Percentiles rank a stretch among this genome's conserved stretches.
These are phyloP conservation scores for Hyperoplus lanceolatus DNA, from an alignment of 2,797 vertebrate genomes.

Conservation along the genomic window DNA sequence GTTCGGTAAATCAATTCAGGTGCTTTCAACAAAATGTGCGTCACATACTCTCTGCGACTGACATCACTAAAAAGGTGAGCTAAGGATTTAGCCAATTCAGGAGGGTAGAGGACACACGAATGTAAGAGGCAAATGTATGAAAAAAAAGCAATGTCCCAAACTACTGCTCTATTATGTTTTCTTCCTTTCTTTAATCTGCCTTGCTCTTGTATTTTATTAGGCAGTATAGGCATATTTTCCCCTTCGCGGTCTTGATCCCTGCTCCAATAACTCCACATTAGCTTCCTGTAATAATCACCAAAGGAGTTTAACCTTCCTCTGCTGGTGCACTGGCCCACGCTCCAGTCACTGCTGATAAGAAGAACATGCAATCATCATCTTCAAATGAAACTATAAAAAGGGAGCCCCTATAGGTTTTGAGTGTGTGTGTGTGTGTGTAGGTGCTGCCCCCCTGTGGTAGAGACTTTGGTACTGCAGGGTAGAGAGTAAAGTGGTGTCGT, in stretches of 20 bases:
- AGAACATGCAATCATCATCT: conserved; percentile 46
- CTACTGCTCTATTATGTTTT: conserved; percentile 10
- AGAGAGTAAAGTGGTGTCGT: conserved; percentile 12
- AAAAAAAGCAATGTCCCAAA: conserved; percentile 4
- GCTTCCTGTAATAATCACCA: conserved; percentile 48
- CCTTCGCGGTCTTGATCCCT: conserved; percentile 46
- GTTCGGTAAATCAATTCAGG: no score
- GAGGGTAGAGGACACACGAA: conserved; percentile 15
- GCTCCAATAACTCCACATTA: conserved; percentile 39
- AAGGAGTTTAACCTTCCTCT: conserved; percentile 54
- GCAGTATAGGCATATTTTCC: conserved; percentile 5
- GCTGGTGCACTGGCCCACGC: conserved; percentile 41
- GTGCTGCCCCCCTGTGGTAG: conserved; percentile 73
- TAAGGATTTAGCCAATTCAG: not conserved
- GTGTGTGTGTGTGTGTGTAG: conserved; percentile 11
- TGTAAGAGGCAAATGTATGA: not conserved
- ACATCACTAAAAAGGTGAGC: not conserved
- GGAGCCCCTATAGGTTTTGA: not conserved
- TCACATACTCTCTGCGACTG: no score
- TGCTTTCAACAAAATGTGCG: no score
- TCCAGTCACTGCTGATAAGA: conserved; percentile 54
- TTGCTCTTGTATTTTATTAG: conserved; percentile 33
- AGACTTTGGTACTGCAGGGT: not conserved
- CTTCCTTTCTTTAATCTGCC: not conserved
- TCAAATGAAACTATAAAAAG: conserved; percentile 38